Evolutionary conservation across 2,888 invertebrate species (phyloP), one percentile per base, ranked within the genome.

Genomic region (Papilio demoleus): DNA sequence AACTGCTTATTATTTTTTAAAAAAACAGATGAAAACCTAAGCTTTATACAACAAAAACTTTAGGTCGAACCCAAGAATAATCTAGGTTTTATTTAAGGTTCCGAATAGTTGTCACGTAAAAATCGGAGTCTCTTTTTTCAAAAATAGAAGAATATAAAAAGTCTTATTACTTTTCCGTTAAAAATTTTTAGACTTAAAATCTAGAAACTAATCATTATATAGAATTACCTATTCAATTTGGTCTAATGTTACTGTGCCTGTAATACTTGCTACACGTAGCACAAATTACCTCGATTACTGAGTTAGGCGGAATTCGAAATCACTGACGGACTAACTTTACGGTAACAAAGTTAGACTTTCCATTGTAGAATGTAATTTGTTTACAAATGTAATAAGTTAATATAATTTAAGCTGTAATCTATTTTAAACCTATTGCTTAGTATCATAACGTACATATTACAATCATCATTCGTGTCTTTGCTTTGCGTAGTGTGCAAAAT

Each of bases 221-320:
- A 38, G 14, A 38, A 38, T 38, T 11, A 38, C 1, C 38, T 42
- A 42, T 42, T n/a, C 14, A 42, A 4, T 6, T 45, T n/a, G n/a
- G n/a, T n/a, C n/a, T n/a, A n/a, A n/a, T n/a, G n/a, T n/a, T 27
- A 27, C 31, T 31, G 9, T 9, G 17, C 14, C n/a, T 53, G 9
- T 53, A 27, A 53, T 27, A 17, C 8, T 53, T 53, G n/a, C 31
- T 53, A 17, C 31, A n/a, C 31, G 31, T 53, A 53, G 31, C 24
- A 53, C 50, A 31, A 9, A 17, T 53, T 50, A 63, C 34, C 12
- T 1, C 45, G 22, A 36, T 47, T 63, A 63, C 50, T 50, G 36
- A 50, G 47, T 47, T 63, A 47, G 34, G 36, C 19, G 47, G 47
- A 47, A 34, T 47, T 45, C n/a, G 47, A 63, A 47, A 50, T 36